Evolutionary conservation across 2,113 vertebrate genomes (phyloP), one percentile per base, ranked within the genome.

Genomic region (Butorides virescens): DNA sequence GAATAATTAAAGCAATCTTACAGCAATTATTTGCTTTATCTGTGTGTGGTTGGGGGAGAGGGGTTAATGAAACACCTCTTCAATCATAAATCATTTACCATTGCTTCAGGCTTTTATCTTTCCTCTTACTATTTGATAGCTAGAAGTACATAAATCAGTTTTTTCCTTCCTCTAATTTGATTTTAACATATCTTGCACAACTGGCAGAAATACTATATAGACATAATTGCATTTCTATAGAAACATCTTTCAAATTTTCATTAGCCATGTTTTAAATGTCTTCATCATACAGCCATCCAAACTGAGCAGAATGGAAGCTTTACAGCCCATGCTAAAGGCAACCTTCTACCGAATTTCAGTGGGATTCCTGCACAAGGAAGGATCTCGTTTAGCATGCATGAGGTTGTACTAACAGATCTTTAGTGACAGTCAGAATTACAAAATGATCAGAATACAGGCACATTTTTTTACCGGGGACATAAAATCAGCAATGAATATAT

Each of bases 21-120:
- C 25, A 75, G 89, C 90, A 87, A 92, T 95, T 91, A 97, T 73
- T 97, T 96, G 91, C 80, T 96, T 94, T 94, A 89, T 95, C 91
- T 95, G 49, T 75, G 39, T 85, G 66, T 62, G 46, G 67, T 1
- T 94, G 61, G 65, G 49, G 70, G 34, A 90, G 39, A 79, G 34
- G 67, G 91, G 68, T 94, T 95, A 93, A 93, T 88, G 93, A 94
- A 96, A 95, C 34, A 65, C 68, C 72, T 89, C 92, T 93, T 96
- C 73, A 93, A 93, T 90, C 93, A 92, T 91, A 95, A 82, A 94
- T 94, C 95, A 85, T 92, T 95, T 44, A 86, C 65, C 82, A 89
- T 1, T 36, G 92, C 96, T 95, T 92, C 91, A 81, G 80, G 89
- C 92, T 88, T 75, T 86, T 61, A 39, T 73, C 56, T 71, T 90